Evolutionary conservation across 2,113 vertebrate genomes (phyloP).

Genomic region (Apus apus): DNA sequence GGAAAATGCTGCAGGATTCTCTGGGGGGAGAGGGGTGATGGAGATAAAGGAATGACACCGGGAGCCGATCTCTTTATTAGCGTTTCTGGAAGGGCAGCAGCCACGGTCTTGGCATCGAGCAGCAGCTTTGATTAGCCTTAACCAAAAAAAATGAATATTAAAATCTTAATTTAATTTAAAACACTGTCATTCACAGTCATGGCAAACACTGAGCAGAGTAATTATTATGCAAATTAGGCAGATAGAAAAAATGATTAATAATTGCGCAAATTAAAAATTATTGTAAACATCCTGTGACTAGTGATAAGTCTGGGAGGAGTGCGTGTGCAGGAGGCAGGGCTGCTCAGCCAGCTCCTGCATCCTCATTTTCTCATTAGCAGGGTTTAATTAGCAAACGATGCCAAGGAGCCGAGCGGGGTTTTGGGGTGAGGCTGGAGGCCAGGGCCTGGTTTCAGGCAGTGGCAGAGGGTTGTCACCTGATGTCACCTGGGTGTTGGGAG

Average conservation of each 20-base stretch:
- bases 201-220: slow-evolving; percentile 75
- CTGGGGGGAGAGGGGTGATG: background rate
- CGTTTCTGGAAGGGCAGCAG: background rate
- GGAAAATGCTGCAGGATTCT: fast-evolving
- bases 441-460: fast-evolving
- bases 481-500: too few species aligned
- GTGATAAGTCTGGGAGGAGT: slow-evolving; percentile 73
- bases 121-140: slow-evolving; percentile 65
- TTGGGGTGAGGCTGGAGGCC: background rate
- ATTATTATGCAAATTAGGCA: slow-evolving; percentile 84
- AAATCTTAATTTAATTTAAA: slow-evolving; percentile 82
- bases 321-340: slow-evolving; percentile 28
- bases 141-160: slow-evolving; percentile 55
- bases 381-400: slow-evolving; percentile 50
- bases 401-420: background rate
- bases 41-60: fast-evolving
- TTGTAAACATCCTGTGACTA: slow-evolving; percentile 82
- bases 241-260: slow-evolving; percentile 83
- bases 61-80: background rate
- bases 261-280: slow-evolving; percentile 83
- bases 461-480: background rate
- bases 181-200: slow-evolving; percentile 74
- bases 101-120: background rate
- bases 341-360: slow-evolving; percentile 36
- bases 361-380: slow-evolving; percentile 64